phyloP scores from a whole-genome alignment of 2,888 invertebrate species.

The Thera obeliscata region DNA sequence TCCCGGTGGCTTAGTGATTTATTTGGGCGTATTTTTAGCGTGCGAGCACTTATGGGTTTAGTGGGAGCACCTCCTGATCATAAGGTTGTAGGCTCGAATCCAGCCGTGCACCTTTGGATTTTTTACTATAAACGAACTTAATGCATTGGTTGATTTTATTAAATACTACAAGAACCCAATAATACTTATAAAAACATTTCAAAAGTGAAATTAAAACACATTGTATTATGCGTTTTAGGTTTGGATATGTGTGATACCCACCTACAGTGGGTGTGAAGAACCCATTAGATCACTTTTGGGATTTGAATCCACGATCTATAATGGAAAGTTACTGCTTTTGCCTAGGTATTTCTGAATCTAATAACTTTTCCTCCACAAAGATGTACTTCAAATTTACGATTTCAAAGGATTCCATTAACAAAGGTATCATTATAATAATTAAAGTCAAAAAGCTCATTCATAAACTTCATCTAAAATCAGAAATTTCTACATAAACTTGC shows the following conservation, averaged over 20 bases:
- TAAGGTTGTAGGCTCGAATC: no score
- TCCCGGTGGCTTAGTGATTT: constrained; percentile 34
- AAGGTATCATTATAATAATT: constrained; percentile 4
- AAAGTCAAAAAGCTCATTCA: constrained; percentile 1
- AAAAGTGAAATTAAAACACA: no score
- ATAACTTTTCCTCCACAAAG: neutral
- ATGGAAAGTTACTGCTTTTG: neutral
- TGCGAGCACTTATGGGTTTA: no score
- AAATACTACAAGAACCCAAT: no score
- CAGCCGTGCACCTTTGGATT: no score
- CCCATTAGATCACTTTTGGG: neutral
- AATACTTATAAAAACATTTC: no score
- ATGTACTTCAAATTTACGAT: constrained; percentile 12
- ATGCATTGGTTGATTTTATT: no score
- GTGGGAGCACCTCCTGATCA: no score
- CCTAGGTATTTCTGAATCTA: neutral
- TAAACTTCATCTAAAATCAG: constrained; percentile 3
- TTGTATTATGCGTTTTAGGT: no score
- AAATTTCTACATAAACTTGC: neutral
- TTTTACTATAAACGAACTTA: no score
- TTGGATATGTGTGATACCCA: no score
- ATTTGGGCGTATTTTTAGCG: constrained; percentile 33
- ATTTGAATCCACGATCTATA: neutral
- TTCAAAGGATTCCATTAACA: constrained; percentile 8
- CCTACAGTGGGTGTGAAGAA: neutral